These are phyloP conservation scores for Eriocheir sinensis DNA, from an alignment of 1,140 invertebrate species.

Conservation along the genomic window DNA sequence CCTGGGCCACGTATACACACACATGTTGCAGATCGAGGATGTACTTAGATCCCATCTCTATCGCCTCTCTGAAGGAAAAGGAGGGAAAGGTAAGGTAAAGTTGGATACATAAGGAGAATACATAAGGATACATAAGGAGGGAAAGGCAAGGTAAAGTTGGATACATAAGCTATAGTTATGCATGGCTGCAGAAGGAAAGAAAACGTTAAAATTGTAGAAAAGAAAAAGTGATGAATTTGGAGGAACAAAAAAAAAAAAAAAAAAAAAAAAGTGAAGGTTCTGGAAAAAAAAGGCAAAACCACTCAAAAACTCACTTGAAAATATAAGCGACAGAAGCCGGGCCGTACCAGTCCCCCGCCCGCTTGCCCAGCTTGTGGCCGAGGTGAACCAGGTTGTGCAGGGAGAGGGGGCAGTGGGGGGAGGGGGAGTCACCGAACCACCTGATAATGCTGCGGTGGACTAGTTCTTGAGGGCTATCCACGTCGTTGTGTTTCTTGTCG, in stretches of 20 bases:
- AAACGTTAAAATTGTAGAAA: no score
- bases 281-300: not conserved
- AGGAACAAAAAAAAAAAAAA: not conserved
- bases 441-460: slow-evolving; percentile 68
- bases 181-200: no score
- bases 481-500: slow-evolving; percentile 71
- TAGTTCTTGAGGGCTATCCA: slow-evolving; percentile 24
- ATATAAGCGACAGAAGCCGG: slow-evolving; percentile 80
- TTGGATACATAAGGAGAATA: not conserved
- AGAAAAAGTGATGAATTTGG: no score
- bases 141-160: no score
- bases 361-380: slow-evolving; percentile 72
- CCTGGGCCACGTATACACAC: slow-evolving; percentile 72
- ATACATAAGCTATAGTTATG: no score
- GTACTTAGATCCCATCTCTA: slow-evolving; percentile 77
- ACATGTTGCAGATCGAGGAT: slow-evolving; percentile 71
- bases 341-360: slow-evolving; percentile 81
- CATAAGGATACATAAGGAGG: not conserved
- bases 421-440: slow-evolving; percentile 74
- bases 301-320: slow-evolving; percentile 73
- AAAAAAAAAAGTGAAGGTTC: not conserved
- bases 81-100: no score
- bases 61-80: slow-evolving; percentile 71
- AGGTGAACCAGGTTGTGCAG: slow-evolving; percentile 75
- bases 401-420: slow-evolving; percentile 70